Evolutionary conservation across 92 coral and sea anemone genomes (phyloP), one percentile per base, ranked within the genome.

Genomic region (Zoanthus solanderi): DNA sequence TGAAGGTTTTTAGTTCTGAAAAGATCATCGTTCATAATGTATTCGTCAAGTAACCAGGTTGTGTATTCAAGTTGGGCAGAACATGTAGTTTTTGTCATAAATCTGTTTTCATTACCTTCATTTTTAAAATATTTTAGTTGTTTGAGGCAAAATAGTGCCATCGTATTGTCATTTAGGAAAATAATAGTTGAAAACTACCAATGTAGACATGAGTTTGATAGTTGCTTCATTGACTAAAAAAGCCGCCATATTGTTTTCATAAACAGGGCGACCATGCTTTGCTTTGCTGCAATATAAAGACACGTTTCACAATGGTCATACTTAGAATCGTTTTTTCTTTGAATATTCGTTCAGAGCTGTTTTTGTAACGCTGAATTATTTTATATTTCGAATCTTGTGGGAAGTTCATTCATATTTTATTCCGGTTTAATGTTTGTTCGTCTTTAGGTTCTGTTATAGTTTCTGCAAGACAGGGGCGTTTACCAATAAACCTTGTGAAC

Each of bases 191-290:
- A 78, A 78, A 31, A 37, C 44, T 17, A n/a, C 72, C 61, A 50
- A 29, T 10, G 10, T 23, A 31, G 12, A 23, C 85, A 66, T 81
- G 85, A 65, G 75, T 81, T 79, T 81, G 84, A 66, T 66, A 18
- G 85, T 15, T 47, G 85, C 85, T 81, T 81, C 60, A 44, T 30
- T 34, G n/a, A 52, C 42, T 63, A 9, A 37, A 50, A 48, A 2
- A 65, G 23, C 85, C 61, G 85, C 85, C 85, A 81, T 81, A 44
- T 81, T 81, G 85, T 81, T 81, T 81, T 81, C 31, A 81, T 81
- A 81, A 81, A 81, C 63, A 81, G 72, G 61, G 30, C 14, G 16
- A 73, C 47, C 56, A 15, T 63, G 69, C 69, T 63, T 11, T 32
- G 37, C 56, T 81, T 81, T 46, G 76, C 44, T 9, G 4, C 57